These are phyloP conservation scores for Bombus fervidus DNA, from an alignment of 1,140 invertebrate species.

Conservation along the genomic window DNA sequence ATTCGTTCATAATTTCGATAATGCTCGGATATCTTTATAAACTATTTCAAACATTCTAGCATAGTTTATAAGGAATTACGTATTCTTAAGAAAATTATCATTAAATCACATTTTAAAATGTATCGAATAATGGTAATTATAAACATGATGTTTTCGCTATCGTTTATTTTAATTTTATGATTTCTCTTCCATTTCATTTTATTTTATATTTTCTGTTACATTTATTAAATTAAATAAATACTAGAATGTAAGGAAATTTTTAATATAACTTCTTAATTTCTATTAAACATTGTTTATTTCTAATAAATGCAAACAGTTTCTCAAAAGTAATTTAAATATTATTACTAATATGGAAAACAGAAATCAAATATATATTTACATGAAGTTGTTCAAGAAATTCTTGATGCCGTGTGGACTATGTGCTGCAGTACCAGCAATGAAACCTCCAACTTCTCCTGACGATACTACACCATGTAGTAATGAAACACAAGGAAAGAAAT, in stretches of 20 bases:
- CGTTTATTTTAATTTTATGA: conserved; percentile 2
- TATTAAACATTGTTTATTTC: not conserved
- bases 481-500: conserved; percentile 59
- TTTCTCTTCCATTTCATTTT: not conserved
- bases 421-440: conserved; percentile 73
- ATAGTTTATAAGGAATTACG: not conserved
- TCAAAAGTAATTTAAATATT: not conserved
- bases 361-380: conserved; percentile 34
- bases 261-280: not conserved
- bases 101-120: conserved; percentile 17
- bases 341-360: conserved; percentile 9
- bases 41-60: too few relatives aligned
- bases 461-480: conserved; percentile 49
- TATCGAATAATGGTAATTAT: conserved; percentile 46
- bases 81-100: not conserved
- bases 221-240: not conserved
- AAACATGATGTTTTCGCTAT: not conserved
- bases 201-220: not conserved
- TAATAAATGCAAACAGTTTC: not conserved
- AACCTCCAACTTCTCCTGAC: conserved; percentile 55
- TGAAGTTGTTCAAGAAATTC: conserved; percentile 80
- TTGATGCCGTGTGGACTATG: conserved; percentile 80
- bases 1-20: not conserved
- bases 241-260: not conserved
- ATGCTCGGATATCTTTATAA: not conserved